Conservation (phyloP, 2,888 invertebrate genomes). For the Caenorhabditis wallacei region DNA sequence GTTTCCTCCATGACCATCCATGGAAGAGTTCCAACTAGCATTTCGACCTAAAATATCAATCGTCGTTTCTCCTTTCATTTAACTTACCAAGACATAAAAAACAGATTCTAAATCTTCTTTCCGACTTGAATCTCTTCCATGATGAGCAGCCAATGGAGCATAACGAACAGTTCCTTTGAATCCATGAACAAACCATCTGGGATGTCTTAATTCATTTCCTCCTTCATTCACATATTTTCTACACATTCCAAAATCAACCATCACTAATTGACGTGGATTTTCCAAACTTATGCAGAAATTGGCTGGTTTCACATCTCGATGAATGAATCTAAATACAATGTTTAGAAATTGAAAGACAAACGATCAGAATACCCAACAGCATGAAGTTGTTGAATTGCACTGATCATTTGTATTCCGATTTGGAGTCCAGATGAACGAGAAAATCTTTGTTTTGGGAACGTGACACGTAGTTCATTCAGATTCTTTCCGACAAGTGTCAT, state of each 20-base stretch:
- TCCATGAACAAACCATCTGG: conserved; percentile 57
- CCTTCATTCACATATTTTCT: conserved; percentile 43
- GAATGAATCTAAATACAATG: conserved; percentile 55
- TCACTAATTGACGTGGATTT: conserved; percentile 64
- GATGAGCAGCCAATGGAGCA: conserved; percentile 69
- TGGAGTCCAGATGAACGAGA: conserved; percentile 67
- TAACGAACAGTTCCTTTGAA: conserved; percentile 70
- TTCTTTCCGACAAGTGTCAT: conserved; percentile 75
- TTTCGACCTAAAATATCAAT: conserved; percentile 69
- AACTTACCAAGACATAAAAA: conserved; percentile 69
- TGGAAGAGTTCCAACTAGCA: conserved; percentile 75
- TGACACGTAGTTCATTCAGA: conserved; percentile 48
- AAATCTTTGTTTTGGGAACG: conserved; percentile 51
- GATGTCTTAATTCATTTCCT: conserved; percentile 57
- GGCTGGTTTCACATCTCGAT: conserved; percentile 76
- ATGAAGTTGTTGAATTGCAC: conserved; percentile 73
- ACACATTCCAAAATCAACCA: conserved; percentile 78
- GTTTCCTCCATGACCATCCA: conserved; percentile 71
- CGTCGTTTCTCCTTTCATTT: too few species aligned
- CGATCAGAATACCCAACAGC: conserved; percentile 14
- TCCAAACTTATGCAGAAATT: conserved; percentile 72
- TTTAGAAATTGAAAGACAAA: not conserved
- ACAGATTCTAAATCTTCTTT: conserved; percentile 79
- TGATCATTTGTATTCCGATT: conserved; percentile 73
- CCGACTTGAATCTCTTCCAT: conserved; percentile 71